Base-by-base conservation (phyloP, 35 echinoderm and acorn worm species). In the Acanthaster planci region DNA sequence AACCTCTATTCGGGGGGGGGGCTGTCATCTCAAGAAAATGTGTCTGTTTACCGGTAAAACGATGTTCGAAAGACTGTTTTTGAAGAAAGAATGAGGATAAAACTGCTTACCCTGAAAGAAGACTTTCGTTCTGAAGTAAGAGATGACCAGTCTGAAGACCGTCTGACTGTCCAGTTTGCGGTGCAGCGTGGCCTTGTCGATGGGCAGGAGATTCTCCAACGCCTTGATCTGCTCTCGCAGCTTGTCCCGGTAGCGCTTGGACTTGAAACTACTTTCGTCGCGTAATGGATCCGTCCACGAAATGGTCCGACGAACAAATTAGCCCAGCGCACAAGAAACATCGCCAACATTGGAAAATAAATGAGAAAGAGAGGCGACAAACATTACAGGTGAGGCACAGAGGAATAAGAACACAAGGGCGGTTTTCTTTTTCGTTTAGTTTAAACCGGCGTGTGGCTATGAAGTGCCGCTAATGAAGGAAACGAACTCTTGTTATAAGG, bases 151-250 rank as follows among this genome's bases (percentile, higher is more conserved):
- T 50, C 96, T 75, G 68, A 99, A 99, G 26, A 99, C 96, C 26
- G 96, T 99, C 57, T 99, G 96, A 55, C 96, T 99, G 86, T 99
- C 96, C 0, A 99, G 96, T 89, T 99, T 99, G 3, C 96, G 79
- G 68, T 99, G 96, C 27, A 99, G 72, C 0, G 96, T 91, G 16
- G 96, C 92, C 76, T 93, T 99, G 56, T 99, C 96, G 19, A 99
- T 89, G 17, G 96, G 96, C 38, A 99, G 80, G 7, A 99, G 75
- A 57, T 90, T 94, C 76, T 99, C 96, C 76, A 99, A 60, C 7
- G 96, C 84, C 67, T 99, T 99, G 52, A 99, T 99, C 76, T 99
- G 96, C 76, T 99, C 96, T 9, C 96, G 67, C 54, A 99, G 81
- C 78, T 99, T 99, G 78, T 99, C 96, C 82, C 96, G 44, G 89